Evolutionary conservation across 2,888 invertebrate species (phyloP).

Genomic region (Gastrophysa polygoni): DNA sequence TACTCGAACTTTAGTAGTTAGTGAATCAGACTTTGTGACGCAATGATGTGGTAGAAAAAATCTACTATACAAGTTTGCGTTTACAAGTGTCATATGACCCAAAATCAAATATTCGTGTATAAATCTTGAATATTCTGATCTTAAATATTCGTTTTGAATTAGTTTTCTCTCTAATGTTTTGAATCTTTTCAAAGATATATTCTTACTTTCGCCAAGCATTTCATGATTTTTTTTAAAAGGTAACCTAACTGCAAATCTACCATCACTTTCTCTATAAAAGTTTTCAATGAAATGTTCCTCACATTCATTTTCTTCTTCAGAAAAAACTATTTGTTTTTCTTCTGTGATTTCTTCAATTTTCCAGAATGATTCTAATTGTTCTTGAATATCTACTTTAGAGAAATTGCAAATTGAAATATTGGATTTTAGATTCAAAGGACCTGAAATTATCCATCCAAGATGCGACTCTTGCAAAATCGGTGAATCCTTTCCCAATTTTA

Average conservation of each 20-base stretch:
- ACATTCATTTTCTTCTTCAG: conserved; percentile 17
- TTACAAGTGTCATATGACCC: conserved; percentile 7
- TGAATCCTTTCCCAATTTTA: background rate
- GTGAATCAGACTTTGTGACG: conserved; percentile 12
- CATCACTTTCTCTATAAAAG: conserved; percentile 6
- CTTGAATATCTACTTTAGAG: background rate
- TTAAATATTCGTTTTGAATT: conserved; percentile 8
- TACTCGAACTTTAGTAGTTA: conserved; percentile 21
- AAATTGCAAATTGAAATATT: background rate
- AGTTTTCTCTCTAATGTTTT: conserved; percentile 9
- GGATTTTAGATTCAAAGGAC: conserved; percentile 1
- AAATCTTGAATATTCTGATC: conserved; percentile 15
- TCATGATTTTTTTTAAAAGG: conserved; percentile 12
- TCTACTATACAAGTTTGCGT: background rate
- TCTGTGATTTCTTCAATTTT: conserved; percentile 1
- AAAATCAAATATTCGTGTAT: conserved; percentile 12
- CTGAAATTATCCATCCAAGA: conserved; percentile 1
- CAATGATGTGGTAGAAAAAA: conserved; percentile 18
- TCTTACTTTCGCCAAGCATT: conserved; percentile 3
- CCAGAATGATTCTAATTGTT: conserved; percentile 2
- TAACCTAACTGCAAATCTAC: conserved; percentile 10
- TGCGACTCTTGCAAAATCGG: conserved; percentile 7
- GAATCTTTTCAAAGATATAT: conserved; percentile 11
- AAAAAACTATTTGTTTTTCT: conserved; percentile 10
- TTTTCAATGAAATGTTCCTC: conserved; percentile 23